Evolutionary conservation across 2,888 invertebrate species (phyloP).

Genomic region (Phyto melanocephala): DNA sequence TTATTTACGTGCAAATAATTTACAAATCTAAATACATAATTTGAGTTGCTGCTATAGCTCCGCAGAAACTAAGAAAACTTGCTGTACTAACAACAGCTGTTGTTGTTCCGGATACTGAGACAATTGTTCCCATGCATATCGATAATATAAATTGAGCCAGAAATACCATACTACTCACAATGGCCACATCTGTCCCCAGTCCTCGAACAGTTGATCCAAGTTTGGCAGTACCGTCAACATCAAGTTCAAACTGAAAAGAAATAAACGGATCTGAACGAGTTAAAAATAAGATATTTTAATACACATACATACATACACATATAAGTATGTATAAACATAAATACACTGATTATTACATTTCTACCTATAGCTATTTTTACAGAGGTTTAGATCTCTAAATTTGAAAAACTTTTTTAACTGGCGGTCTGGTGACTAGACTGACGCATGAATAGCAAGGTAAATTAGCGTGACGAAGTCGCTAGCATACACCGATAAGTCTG

Average conservation of each 20-base stretch:
- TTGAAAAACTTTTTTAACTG: too few relatives aligned
- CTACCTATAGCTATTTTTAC: too few relatives aligned
- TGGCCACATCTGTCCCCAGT: constrained; percentile 95
- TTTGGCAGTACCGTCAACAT: constrained; percentile 80
- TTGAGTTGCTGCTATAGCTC: constrained; percentile 90
- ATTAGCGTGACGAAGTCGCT: too few relatives aligned
- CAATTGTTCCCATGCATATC: constrained; percentile 90
- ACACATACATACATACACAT: neutral
- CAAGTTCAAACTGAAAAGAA: constrained; percentile 82
- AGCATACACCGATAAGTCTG: too few relatives aligned
- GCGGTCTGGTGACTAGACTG: too few relatives aligned
- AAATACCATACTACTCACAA: constrained; percentile 97
- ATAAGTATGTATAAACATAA: neutral
- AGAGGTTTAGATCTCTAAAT: too few relatives aligned
- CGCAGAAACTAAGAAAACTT: constrained; percentile 89
- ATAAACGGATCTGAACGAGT: too few relatives aligned
- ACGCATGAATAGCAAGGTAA: too few relatives aligned
- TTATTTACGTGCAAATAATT: constrained; percentile 64
- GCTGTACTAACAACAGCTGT: constrained; percentile 93
- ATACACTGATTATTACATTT: neutral
- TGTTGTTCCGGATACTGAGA: constrained; percentile 89
- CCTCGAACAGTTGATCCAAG: constrained; percentile 86
- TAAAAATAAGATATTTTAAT: constrained; percentile 28
- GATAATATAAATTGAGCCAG: constrained; percentile 95
- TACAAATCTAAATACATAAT: constrained; percentile 93